Evolutionary conservation across 2,888 invertebrate genomes (phyloP).

Genomic region (Pristionchus fissidentatus): DNA sequence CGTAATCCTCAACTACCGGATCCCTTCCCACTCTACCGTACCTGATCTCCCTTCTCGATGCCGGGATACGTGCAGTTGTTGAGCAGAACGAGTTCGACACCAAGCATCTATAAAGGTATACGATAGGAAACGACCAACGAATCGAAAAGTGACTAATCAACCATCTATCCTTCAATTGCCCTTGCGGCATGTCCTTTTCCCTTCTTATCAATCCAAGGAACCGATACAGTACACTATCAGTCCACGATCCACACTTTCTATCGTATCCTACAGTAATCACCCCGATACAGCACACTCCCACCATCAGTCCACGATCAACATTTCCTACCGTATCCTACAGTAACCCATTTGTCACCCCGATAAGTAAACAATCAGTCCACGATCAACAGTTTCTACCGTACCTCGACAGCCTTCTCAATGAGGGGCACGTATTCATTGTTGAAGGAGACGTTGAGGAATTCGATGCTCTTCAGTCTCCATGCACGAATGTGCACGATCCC

Average conservation of each 20-base stretch:
- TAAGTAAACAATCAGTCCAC: neutral
- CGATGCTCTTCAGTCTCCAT: constrained; percentile 65
- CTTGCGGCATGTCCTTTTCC: too few species aligned
- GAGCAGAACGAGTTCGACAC: constrained; percentile 63
- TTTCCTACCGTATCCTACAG: neutral
- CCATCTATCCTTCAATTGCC: neutral
- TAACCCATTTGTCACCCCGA: neutral
- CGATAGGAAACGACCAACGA: neutral
- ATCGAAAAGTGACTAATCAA: neutral
- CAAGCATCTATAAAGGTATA: constrained; percentile 55
- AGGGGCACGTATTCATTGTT: constrained; percentile 62
- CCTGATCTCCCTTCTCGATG: constrained; percentile 46
- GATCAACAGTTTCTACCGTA: constrained; percentile 39
- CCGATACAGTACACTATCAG: too few species aligned
- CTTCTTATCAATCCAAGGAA: too few species aligned
- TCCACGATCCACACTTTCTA: too few species aligned
- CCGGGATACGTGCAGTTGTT: constrained; percentile 64
- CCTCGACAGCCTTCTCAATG: constrained; percentile 62
- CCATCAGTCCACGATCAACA: too few species aligned
- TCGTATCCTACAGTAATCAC: too few species aligned
- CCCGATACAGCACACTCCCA: too few species aligned
- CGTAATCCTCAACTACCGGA: neutral
- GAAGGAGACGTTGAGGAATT: constrained; percentile 66
- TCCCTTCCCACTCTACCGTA: neutral
- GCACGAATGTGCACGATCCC: constrained; percentile 63